Percentiles rank a stretch among this genome's conserved stretches.
Conservation (phyloP, 2,113 vertebrate species). For the Centropristis striata region DNA sequence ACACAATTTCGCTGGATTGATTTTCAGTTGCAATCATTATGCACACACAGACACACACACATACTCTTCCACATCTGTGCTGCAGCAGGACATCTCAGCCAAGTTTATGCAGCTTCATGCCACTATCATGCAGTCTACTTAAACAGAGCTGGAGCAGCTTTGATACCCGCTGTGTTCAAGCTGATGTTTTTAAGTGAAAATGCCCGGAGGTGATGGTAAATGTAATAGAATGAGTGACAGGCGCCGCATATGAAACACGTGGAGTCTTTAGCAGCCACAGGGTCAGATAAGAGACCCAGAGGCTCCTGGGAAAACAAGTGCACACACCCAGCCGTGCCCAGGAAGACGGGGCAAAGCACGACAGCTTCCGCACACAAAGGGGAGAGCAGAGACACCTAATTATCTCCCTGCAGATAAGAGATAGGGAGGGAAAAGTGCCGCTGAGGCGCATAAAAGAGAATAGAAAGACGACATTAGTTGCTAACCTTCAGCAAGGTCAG, state of each 20-base stretch:
- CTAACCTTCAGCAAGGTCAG: conserved; percentile 33
- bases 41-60: conserved; percentile 7
- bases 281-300: conserved; percentile 50
- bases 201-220: conserved; percentile 2
- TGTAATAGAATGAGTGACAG: conserved; percentile 38
- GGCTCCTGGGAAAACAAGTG: conserved; percentile 38
- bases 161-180: not conserved
- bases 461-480: conserved; percentile 8
- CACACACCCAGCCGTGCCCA: conserved; percentile 11
- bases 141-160: conserved; percentile 19
- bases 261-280: conserved; percentile 20
- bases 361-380: conserved; percentile 47
- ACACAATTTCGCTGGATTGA: conserved; percentile 25
- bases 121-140: not conserved
- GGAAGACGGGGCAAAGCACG: conserved; percentile 19
- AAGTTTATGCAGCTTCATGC: not conserved
- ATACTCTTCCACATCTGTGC: conserved; percentile 45
- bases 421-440: conserved; percentile 32
- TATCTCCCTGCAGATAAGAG: conserved; percentile 42
- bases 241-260: conserved; percentile 23
- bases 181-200: not conserved
- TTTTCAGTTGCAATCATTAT: conserved; percentile 27
- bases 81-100: conserved; percentile 13
- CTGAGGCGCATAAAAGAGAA: conserved; percentile 23
- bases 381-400: conserved; percentile 29